Evolutionary conservation across 1,140 invertebrate genomes (phyloP).

Genomic region (Zaprionus tsacasi): DNA sequence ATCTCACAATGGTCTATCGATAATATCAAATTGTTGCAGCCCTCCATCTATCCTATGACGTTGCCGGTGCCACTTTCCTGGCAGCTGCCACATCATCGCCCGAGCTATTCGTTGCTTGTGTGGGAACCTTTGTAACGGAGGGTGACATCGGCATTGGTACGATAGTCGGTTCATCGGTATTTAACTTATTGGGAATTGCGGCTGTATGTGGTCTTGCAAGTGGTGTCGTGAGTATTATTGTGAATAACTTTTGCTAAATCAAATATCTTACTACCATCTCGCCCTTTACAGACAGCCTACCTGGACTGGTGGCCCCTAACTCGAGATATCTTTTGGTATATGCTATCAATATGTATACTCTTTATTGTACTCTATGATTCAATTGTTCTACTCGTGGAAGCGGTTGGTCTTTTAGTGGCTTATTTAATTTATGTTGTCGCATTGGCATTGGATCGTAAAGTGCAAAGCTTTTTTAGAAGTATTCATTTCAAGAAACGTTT

Average conservation of each 20-base stretch:
- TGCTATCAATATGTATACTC: slow-evolving; percentile 30
- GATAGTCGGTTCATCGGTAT: slow-evolving; percentile 96
- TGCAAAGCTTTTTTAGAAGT: slow-evolving; percentile 27
- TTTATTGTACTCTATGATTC: slow-evolving; percentile 25
- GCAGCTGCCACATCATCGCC: slow-evolving; percentile 95
- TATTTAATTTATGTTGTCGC: slow-evolving; percentile 31
- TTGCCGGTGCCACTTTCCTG: slow-evolving; percentile 96
- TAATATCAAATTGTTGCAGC: slow-evolving; percentile 83
- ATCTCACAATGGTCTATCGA: neutral
- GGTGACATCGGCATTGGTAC: slow-evolving; percentile 94
- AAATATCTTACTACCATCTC: neutral
- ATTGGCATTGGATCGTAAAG: slow-evolving; percentile 26
- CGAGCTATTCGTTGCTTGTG: slow-evolving; percentile 95
- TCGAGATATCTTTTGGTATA: slow-evolving; percentile 93
- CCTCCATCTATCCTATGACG: slow-evolving; percentile 90
- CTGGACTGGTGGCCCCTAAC: slow-evolving; percentile 93
- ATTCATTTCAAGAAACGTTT: neutral
- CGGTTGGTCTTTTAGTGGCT: neutral
- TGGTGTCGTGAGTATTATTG: neutral
- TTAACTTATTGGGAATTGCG: slow-evolving; percentile 95
- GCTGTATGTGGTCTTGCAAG: slow-evolving; percentile 92
- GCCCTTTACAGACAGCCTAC: slow-evolving; percentile 7
- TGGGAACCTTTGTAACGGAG: slow-evolving; percentile 94
- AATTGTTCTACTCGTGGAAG: slow-evolving; percentile 8
- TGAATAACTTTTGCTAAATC: neutral